Evolutionary conservation across 2,888 invertebrate species (phyloP), one percentile per base, ranked within the genome.

Genomic region (Oegoconia quadripuncta): DNA sequence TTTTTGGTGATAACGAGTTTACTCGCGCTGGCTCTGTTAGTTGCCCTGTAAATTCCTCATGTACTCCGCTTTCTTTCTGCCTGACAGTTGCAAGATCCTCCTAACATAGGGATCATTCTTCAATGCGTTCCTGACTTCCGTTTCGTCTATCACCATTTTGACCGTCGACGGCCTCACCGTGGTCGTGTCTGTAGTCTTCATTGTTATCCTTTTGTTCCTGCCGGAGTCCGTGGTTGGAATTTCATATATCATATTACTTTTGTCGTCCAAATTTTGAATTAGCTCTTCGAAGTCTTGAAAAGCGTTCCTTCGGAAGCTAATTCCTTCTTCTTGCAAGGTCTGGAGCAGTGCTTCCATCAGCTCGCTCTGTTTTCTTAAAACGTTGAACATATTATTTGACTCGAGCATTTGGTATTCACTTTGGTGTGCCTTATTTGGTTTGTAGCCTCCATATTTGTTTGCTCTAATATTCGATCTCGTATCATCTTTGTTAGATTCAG

Each of bases 71-170:
- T 59, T 52, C n/a, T 70, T 77, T 6, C 35, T 52, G 1, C 46
- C 55, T 0, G 71, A 70, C 48, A 79, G 61, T 26, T 67, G 59
- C 20, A 82, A 44, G 14, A 83, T 68, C 18, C 80, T 66, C 17
- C 53, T 60, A 0, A 83, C 68, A 0, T 55, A 56, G 0, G 79
- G 79, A 37, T 82, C 71, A 0, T 50, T 58, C 22, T 50, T 64
- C 11, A 83, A 44, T 0, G 71, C 74, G 0, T 49, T 29, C 15
- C 60, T 60, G 0, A 82, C 48, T 38, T 65, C 64, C 0, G 59
- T 61, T 39, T 79, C 74, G 8, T 81, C 79, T 0, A 82, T 51
- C 0, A 73, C 3, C 0, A 65, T 63, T 8, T 56, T 22, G 0
- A 67, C 33, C 0, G 68, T 68, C 0, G 64, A 29, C 7, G 48